Conservation (phyloP, 2,888 invertebrate genomes). For the Cryptophagus acutangulus region DNA sequence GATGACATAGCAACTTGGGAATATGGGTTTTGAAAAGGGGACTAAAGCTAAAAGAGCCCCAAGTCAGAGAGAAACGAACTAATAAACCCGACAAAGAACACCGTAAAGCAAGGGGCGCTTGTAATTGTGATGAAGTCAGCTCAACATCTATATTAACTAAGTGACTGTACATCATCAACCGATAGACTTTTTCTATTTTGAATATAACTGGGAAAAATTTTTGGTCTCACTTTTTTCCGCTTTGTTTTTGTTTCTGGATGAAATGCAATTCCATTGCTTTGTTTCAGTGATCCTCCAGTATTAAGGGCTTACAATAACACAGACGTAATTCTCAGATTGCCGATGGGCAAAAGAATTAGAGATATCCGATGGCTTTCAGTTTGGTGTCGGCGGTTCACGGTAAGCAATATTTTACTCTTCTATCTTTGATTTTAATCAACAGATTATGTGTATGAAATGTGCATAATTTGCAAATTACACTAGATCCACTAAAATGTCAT, state of each 20-base stretch:
- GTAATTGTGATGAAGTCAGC: constrained; percentile 38
- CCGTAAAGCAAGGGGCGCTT: constrained; percentile 22
- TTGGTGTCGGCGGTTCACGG: constrained; percentile 87
- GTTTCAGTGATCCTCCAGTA: constrained; percentile 74
- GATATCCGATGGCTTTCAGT: constrained; percentile 90
- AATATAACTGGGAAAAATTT: neutral
- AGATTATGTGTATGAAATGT: too few species aligned
- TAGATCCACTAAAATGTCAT: too few species aligned
- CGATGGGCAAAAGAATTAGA: constrained; percentile 75
- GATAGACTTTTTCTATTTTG: neutral
- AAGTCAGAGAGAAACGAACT: neutral
- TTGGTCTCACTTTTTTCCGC: constrained; percentile 6
- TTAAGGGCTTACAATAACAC: constrained; percentile 69
- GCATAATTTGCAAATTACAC: too few species aligned
- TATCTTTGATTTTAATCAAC: too few species aligned
- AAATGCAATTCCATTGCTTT: constrained; percentile 24
- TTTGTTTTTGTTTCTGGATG: constrained; percentile 15
- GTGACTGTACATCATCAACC: constrained; percentile 20
- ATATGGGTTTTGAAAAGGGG: constrained; percentile 35
- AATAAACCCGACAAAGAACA: constrained; percentile 5
- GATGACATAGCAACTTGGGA: constrained; percentile 45
- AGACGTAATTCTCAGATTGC: constrained; percentile 77
- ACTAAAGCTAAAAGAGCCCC: neutral
- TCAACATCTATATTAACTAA: constrained; percentile 39
- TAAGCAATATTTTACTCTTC: constrained; percentile 50